Base-by-base conservation (phyloP, 2,888 invertebrate species). In the Nymphalis polychloros region DNA sequence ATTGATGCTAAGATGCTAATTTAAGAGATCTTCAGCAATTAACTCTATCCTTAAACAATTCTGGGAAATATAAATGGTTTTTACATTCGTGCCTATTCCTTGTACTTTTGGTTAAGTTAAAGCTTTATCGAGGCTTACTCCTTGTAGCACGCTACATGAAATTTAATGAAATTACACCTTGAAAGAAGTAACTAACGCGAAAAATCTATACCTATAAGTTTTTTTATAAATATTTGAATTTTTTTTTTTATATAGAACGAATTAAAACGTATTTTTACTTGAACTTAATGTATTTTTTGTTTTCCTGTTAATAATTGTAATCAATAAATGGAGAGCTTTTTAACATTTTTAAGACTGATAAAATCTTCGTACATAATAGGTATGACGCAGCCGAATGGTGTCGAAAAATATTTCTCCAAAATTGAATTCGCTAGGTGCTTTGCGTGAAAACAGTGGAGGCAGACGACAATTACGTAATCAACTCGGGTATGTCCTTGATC, bases 131-230 rank as follows among this genome's bases (percentile, higher is more conserved):
- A 57, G 35, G 69, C 67, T 69, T 73, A 76, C 75, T 79, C 78
- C 77, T 75, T 77, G 75, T 68, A 73, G 72, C 81, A 83, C 82
- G 83, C 79, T 76, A 84, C 69, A 61, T 76, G 77, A 79, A 75
- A 76, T 73, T 75, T 72, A 68, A 77, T 79, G 78, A 80, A 83
- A 82, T 75, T 41, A 41, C 41, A 10, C 75, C 78, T 81, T 80
- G 81, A 69, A 76, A 77, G 79, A 83, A 83, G 69, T 77, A 74
- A 74, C 71, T 74, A 72, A 73, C 76, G 67, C 68, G 73, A 68
- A 68, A 74, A 69, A 71, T 75, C 72, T 74, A 70, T 57, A 41
- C 41, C 35, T 41, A 41, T 4, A 41, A 3, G 13, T 13, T 41
- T 41, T 41, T 41, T 41, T 41, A 2, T 10, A 10, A 41, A 41